A percentile compares a stretch with the other conserved stretches of the same genome.
Evolutionary conservation across 2,888 invertebrate genomes (phyloP).

Genomic region (Agrotis puta): DNA sequence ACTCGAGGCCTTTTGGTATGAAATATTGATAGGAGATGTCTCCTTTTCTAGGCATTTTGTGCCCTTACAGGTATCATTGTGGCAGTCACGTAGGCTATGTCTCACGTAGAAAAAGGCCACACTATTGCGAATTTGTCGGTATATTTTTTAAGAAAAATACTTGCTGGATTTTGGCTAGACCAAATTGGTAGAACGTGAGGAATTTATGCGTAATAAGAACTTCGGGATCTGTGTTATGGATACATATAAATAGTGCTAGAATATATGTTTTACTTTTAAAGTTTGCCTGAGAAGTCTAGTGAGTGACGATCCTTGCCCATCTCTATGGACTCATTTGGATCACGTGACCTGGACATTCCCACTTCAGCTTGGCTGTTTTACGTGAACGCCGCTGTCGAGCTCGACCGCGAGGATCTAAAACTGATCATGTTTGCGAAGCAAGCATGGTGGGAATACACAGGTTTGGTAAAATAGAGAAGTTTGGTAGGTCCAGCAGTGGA

Average conservation of each 20-base stretch:
- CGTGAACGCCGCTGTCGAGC: no score
- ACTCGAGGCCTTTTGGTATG: constrained; percentile 20
- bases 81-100: constrained; percentile 40
- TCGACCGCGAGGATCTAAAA: no score
- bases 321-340: no score
- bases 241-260: no score
- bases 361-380: no score
- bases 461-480: no score
- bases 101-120: constrained; percentile 2
- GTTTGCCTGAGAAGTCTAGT: neutral
- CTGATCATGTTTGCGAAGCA: no score
- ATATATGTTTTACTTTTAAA: neutral
- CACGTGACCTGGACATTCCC: no score
- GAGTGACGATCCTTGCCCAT: no score
- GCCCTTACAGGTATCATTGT: constrained; percentile 29
- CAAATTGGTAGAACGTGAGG: no score
- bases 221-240: neutral
- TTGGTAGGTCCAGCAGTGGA: no score
- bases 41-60: constrained; percentile 13
- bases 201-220: neutral
- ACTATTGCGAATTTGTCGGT: neutral
- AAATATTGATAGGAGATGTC: constrained; percentile 45
- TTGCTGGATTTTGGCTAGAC: neutral
- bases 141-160: neutral
- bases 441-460: no score